Percentiles rank a stretch among this genome's conserved stretches.
Evolutionary conservation across 2,113 vertebrate species (phyloP).

Genomic region (Eubucco bourcierii): DNA sequence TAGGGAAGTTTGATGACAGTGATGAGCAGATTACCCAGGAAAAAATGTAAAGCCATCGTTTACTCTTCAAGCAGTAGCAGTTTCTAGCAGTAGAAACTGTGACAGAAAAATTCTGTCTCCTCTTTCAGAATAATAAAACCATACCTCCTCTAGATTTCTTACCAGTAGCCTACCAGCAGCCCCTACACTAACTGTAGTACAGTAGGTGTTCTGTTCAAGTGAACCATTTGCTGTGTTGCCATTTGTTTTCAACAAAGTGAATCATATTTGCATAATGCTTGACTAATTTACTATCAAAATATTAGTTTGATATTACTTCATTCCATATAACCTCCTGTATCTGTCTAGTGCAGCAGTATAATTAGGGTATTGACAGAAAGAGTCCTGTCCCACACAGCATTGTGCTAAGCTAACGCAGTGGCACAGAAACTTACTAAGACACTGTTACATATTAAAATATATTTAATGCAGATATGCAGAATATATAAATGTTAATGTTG

Average conservation of each 20-base stretch:
- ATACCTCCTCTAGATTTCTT: not conserved
- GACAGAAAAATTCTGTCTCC: not conserved
- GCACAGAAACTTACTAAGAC: slow-evolving; percentile 22
- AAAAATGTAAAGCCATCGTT: accelerated
- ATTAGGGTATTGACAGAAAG: not conserved
- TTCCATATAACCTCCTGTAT: not conserved
- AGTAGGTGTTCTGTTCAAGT: not conserved
- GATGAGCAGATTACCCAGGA: not conserved
- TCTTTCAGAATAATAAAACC: not conserved
- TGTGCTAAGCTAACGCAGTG: not conserved
- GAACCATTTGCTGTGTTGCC: not conserved
- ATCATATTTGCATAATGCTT: slow-evolving; percentile 27
- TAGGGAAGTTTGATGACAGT: not conserved
- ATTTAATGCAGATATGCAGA: slow-evolving; percentile 58
- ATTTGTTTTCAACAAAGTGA: slow-evolving; percentile 33
- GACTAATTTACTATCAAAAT: slow-evolving; percentile 44
- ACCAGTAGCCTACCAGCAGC: not conserved
- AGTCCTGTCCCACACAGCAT: not conserved
- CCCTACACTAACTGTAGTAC: not conserved
- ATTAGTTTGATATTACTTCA: slow-evolving; percentile 23
- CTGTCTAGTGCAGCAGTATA: not conserved
- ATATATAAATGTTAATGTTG: slow-evolving; percentile 61
- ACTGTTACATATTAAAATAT: slow-evolving; percentile 36
- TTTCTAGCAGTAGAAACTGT: not conserved
- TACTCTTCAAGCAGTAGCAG: not conserved